A percentile compares a stretch with the other conserved stretches of the same genome.
Conservation (phyloP, 2,888 invertebrate genomes). For the Mycogona germanica region DNA sequence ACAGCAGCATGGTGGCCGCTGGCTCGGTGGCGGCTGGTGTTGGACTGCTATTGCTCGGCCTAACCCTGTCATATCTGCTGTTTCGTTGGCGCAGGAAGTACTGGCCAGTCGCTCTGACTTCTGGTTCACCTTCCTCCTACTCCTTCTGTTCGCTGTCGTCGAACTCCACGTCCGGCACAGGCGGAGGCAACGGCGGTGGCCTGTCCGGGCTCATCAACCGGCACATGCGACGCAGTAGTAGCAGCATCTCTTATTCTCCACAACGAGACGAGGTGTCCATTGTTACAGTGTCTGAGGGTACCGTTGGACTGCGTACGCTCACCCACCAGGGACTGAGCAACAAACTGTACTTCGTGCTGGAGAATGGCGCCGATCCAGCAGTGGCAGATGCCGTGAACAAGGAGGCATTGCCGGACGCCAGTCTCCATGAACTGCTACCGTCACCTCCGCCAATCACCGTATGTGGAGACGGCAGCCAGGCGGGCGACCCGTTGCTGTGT, state of each 20-base stretch:
- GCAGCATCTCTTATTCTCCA: constrained; percentile 26
- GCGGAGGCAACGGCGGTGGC: neutral
- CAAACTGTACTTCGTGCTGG: constrained; percentile 25
- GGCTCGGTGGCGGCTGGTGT: constrained; percentile 18
- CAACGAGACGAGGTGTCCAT: constrained; percentile 27
- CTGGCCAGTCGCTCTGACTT: constrained; percentile 16
- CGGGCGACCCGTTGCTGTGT: too few species aligned
- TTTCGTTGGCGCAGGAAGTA: constrained; percentile 20
- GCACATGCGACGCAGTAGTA: constrained; percentile 20
- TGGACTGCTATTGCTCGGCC: constrained; percentile 19
- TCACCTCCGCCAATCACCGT: constrained; percentile 2
- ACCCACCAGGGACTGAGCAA: constrained; percentile 23
- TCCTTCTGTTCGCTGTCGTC: too few species aligned
- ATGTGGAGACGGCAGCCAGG: neutral
- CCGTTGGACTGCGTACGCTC: constrained; percentile 21
- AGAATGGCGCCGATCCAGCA: constrained; percentile 18
- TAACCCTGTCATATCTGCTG: constrained; percentile 17
- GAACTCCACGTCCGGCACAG: neutral
- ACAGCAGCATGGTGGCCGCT: constrained; percentile 15
- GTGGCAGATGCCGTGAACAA: constrained; percentile 15
- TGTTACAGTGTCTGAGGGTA: constrained; percentile 25
- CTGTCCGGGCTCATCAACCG: neutral
- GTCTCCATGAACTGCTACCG: constrained; percentile 23
- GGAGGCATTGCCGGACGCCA: constrained; percentile 22
- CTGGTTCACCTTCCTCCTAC: neutral